These are phyloP conservation scores for Orchesella cincta DNA, from an alignment of 1,140 invertebrate species.

Conservation along the genomic window DNA sequence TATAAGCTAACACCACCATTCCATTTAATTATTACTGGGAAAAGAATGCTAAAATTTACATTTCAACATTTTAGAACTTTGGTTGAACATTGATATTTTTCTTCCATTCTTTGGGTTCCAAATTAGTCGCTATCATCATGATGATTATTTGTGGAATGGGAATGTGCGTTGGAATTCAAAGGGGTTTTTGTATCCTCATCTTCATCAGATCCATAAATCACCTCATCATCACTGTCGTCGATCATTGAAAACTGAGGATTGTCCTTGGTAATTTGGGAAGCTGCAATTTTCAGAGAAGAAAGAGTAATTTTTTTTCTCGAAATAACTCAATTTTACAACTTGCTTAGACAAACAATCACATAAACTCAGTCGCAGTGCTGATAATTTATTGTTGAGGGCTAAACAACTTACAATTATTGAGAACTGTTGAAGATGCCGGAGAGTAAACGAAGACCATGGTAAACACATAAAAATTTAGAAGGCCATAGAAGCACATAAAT, in stretches of 20 bases:
- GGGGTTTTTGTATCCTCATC: conserved; percentile 59
- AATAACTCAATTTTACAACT: conserved; percentile 18
- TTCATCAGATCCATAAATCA: conserved; percentile 91
- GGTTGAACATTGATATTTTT: no score
- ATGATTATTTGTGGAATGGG: conserved; percentile 36
- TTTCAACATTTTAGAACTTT: no score
- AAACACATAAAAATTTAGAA: conserved; percentile 91
- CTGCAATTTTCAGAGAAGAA: conserved; percentile 60
- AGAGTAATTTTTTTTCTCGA: conserved; percentile 14
- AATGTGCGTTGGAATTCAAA: conserved; percentile 50
- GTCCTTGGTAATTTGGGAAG: conserved; percentile 87
- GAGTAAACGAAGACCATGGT: conserved; percentile 94
- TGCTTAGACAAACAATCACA: background rate
- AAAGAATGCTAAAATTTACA: no score
- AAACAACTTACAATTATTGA: conserved; percentile 65
- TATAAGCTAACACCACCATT: no score
- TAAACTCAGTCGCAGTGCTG: no score
- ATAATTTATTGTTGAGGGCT: no score
- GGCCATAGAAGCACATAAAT: conserved; percentile 93
- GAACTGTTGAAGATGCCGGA: conserved; percentile 74
- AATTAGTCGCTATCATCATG: conserved; percentile 52
- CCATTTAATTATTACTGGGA: no score
- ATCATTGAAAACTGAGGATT: conserved; percentile 98
- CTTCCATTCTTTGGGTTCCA: no score
- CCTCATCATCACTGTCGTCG: conserved; percentile 96